A percentile compares a stretch with the other conserved stretches of the same genome.
phyloP scores from a whole-genome alignment of 2,113 vertebrate genomes.

The Petrocephalus zakoni region DNA sequence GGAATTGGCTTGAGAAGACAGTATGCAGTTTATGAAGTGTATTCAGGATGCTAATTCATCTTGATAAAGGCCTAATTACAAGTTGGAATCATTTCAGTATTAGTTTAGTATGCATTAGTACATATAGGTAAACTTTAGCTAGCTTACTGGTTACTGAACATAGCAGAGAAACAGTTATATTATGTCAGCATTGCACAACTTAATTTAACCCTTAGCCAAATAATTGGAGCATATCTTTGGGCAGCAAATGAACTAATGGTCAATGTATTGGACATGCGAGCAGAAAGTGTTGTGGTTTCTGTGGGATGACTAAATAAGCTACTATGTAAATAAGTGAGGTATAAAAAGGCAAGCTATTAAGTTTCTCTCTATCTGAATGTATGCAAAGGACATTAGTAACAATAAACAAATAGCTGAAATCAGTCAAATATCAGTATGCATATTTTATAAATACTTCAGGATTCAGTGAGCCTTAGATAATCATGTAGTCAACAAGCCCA shows the following conservation, averaged over 20 bases:
- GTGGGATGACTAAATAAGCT: background rate
- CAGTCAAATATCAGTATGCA: constrained; percentile 7
- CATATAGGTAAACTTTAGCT: background rate
- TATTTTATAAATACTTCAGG: background rate
- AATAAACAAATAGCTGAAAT: constrained; percentile 1
- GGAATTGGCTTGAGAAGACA: background rate
- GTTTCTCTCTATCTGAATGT: background rate
- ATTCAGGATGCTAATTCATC: background rate
- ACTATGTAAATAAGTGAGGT: background rate
- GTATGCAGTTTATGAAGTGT: background rate
- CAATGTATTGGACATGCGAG: background rate
- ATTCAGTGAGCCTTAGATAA: background rate
- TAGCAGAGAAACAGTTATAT: background rate
- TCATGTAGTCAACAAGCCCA: background rate
- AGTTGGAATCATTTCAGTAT: background rate
- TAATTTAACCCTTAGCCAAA: background rate
- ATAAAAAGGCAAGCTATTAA: background rate
- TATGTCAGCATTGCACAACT: background rate
- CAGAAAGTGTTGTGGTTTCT: background rate
- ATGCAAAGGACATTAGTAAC: background rate
- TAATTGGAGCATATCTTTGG: background rate
- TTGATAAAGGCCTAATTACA: background rate
- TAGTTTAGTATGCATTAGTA: background rate
- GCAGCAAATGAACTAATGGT: background rate
- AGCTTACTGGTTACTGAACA: background rate